Evolutionary conservation across 2,113 vertebrate genomes (phyloP).

Genomic region (Nothoprocta perdicaria): DNA sequence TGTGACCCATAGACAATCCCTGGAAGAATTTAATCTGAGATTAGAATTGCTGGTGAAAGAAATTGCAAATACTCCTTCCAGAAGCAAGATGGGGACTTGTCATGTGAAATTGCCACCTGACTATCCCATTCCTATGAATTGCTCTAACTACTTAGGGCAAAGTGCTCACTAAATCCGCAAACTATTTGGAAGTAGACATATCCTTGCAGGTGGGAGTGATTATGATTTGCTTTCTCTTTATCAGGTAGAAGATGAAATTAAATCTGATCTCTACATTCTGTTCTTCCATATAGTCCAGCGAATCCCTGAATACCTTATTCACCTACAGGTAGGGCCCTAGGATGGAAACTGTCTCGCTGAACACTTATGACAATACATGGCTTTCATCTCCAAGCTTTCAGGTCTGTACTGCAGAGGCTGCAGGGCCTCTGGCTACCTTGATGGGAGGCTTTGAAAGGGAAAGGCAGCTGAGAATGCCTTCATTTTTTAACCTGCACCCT

Average conservation of each 20-base stretch:
- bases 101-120: neutral
- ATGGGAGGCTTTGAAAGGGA: neutral
- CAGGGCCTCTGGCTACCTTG: neutral
- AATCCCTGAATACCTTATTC: slow-evolving; percentile 93
- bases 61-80: neutral
- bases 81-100: neutral
- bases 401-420: neutral
- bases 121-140: neutral
- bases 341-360: neutral
- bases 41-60: neutral
- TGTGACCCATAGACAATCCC: neutral
- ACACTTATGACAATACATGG: neutral
- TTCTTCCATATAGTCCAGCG: slow-evolving; percentile 95
- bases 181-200: neutral
- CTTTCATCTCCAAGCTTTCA: neutral
- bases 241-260: slow-evolving; percentile 89
- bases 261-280: slow-evolving; percentile 89
- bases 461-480: neutral
- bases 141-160: neutral
- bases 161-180: neutral
- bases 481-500: neutral
- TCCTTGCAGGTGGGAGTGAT: neutral
- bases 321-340: slow-evolving; percentile 85
- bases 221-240: slow-evolving; percentile 20
- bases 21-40: neutral